Evolutionary conservation across 2,888 invertebrate species (phyloP), one percentile per base, ranked within the genome.

Genomic region (Temnothorax unifasciatus): DNA sequence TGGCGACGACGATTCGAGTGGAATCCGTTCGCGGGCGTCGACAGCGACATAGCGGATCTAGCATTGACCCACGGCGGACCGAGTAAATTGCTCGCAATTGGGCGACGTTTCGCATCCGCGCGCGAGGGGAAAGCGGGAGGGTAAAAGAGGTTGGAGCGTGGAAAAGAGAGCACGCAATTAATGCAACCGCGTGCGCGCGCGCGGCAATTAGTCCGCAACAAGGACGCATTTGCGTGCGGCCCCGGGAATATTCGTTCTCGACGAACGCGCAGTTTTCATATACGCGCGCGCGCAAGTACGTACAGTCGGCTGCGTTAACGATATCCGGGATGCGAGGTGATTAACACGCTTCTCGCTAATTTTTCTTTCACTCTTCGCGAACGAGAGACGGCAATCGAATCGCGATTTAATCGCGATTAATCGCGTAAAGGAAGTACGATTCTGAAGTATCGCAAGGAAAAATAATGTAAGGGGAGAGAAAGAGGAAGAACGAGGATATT

Each of bases 121-220:
- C 47, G 13, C 8, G 4, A 5, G n/a, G 3, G 5, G 34, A 21
- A 18, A 44, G 15, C 47, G 29, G 29, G 29, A 9, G 66, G 38
- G 54, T 25, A 59, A 59, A 59, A 81, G 47, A 71, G 79, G 69
- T 13, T 59, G 59, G 50, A 47, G 73, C 73, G 79, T 81, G 73
- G 79, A 81, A 81, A 81, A 81, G 73, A 73, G 79, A 81, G 47
- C 79, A 29, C 18, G 79, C 59, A 73, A 81, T 81, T 81, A 81
- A 73, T 50, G 59, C 79, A 47, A 25, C 47, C 59, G 77, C 29
- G 63, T 15, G 29, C 38, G 64, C 64, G 69, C 15, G 57, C 69
- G 69, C 50, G 57, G 54, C 71, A 73, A 81, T 81, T 81, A 71
- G 61, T 61, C 59, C 52, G 59, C 25, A 34, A 44, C 79, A 81